Conservation (phyloP, 1,140 invertebrate species). For the Apis mellifera region DNA sequence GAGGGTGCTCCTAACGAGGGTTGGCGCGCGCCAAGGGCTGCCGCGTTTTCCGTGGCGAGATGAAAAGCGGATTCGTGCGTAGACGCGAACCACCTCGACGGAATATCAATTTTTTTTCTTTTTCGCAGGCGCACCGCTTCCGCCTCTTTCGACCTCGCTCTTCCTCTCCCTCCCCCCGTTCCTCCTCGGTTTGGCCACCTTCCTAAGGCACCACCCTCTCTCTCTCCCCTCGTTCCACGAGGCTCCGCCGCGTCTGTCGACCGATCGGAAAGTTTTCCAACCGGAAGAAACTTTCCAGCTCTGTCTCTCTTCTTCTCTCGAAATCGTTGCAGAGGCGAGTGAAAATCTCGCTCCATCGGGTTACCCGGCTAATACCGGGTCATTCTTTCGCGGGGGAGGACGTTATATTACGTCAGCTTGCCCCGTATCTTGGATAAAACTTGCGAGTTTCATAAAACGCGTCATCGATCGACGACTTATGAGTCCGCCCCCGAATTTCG, state of each 20-base stretch:
- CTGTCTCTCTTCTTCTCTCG: constrained; percentile 41
- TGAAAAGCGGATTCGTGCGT: constrained; percentile 56
- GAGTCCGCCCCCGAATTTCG: not conserved
- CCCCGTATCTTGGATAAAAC: constrained; percentile 12
- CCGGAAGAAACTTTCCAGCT: constrained; percentile 54
- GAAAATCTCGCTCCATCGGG: constrained; percentile 41
- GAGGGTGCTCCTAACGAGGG: constrained; percentile 46
- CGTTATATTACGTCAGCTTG: constrained; percentile 1
- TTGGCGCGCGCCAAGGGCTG: not conserved
- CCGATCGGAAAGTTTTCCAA: constrained; percentile 38
- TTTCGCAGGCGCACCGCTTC: not conserved
- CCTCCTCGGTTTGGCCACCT: constrained; percentile 15
- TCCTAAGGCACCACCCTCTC: constrained; percentile 4
- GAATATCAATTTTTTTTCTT: constrained; percentile 60
- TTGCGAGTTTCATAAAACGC: constrained; percentile 1
- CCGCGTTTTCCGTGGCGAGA: constrained; percentile 48
- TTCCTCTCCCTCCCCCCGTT: not conserved
- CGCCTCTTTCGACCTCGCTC: not conserved
- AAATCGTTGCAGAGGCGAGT: constrained; percentile 34
- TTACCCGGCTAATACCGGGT: constrained; percentile 11
- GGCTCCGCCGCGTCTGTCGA: constrained; percentile 20
- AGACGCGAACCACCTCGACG: constrained; percentile 44
- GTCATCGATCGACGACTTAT: constrained; percentile 1
- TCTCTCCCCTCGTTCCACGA: constrained; percentile 24
- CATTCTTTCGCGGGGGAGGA: not conserved